Percentiles rank a stretch among this genome's conserved stretches.
These are phyloP conservation scores for Brenthis daphne DNA, from an alignment of 2,888 invertebrate species.

Conservation along the genomic window DNA sequence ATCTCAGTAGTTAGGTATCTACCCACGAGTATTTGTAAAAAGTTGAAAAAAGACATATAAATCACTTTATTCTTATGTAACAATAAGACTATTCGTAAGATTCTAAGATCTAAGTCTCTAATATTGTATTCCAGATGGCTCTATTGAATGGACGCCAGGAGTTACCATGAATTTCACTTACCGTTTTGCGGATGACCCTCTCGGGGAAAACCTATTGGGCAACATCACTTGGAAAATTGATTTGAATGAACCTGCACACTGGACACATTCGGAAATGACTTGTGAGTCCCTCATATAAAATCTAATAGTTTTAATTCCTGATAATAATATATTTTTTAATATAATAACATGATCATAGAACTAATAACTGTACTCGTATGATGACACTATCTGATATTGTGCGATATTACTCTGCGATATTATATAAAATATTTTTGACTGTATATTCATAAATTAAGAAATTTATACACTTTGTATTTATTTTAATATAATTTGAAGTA, in stretches of 20 bases:
- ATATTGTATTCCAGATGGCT: constrained; percentile 56
- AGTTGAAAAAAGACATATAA: no score
- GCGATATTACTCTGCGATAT: no score
- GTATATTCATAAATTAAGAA: no score
- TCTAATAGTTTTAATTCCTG: neutral
- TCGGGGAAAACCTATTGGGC: constrained; percentile 89
- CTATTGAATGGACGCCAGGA: constrained; percentile 78
- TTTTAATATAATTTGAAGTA: no score
- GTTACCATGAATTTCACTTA: constrained; percentile 95
- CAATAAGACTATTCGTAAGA: no score
- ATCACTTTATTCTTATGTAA: no score
- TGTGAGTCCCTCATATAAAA: constrained; percentile 81
- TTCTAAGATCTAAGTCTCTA: neutral
- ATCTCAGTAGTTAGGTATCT: no score
- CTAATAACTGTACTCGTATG: no score
- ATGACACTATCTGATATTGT: no score
- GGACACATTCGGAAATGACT: constrained; percentile 92
- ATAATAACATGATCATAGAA: neutral
- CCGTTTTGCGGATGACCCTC: constrained; percentile 91
- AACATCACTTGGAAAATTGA: constrained; percentile 94
- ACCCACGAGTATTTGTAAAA: no score
- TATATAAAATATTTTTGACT: no score
- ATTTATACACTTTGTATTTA: no score
- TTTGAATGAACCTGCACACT: constrained; percentile 88
- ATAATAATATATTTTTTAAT: neutral